These are phyloP conservation scores for Ctenomys sociabilis DNA, from an alignment of 2,113 vertebrate genomes.

Conservation along the genomic window DNA sequence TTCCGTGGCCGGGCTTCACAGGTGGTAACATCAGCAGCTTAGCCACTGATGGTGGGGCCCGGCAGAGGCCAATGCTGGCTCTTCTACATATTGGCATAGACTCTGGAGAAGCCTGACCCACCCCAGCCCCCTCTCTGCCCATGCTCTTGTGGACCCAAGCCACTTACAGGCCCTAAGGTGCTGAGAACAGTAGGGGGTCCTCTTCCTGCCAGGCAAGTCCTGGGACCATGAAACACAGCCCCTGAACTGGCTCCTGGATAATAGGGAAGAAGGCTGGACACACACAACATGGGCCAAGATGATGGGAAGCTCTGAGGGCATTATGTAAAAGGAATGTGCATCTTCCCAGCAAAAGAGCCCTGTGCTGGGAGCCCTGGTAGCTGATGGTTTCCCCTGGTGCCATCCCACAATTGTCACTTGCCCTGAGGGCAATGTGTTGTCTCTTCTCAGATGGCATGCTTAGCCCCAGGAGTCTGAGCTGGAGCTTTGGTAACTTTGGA, in stretches of 20 bases:
- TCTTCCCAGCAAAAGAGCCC: background rate
- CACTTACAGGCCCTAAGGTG: background rate
- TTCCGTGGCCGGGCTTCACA: too few species aligned
- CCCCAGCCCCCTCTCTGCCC: rapidly evolving
- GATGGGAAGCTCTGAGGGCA: rapidly evolving
- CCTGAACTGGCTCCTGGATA: background rate
- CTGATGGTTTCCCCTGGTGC: background rate
- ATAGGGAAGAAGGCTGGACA: background rate
- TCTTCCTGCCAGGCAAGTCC: background rate
- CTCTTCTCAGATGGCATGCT: background rate
- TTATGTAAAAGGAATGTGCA: rapidly evolving
- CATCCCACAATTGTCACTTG: background rate
- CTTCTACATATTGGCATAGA: background rate
- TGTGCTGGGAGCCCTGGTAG: rapidly evolving
- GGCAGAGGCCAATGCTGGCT: background rate
- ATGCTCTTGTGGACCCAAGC: background rate
- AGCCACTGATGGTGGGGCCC: background rate
- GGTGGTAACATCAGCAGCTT: too few species aligned
- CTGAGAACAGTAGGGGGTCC: too few species aligned
- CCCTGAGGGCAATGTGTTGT: background rate
- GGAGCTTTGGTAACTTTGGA: background rate
- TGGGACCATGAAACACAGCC: too few species aligned
- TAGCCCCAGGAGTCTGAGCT: background rate
- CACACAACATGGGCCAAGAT: rapidly evolving
- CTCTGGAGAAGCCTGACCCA: background rate